Conservation (phyloP, 1,140 invertebrate genomes). For the Pogonomyrmex californicus region DNA sequence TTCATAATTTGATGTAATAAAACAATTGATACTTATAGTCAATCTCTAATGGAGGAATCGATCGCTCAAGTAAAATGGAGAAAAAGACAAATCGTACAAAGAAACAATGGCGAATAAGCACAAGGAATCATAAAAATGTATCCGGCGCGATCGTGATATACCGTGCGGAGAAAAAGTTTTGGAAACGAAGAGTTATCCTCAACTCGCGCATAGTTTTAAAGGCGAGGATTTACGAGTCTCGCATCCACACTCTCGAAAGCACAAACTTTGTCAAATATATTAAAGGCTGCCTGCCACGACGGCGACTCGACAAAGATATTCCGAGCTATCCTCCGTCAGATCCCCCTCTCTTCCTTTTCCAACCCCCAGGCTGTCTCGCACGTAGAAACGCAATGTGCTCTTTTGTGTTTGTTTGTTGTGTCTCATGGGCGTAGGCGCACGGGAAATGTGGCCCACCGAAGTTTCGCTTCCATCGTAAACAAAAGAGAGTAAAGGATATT, state of each 20-base stretch:
- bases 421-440: constrained; percentile 43
- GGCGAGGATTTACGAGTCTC: constrained; percentile 68
- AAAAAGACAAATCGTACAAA: neutral
- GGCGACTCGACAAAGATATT: constrained; percentile 71
- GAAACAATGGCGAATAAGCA: constrained; percentile 38
- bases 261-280: constrained; percentile 77
- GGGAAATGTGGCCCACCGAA: constrained; percentile 41
- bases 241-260: constrained; percentile 67
- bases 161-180: constrained; percentile 62
- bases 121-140: constrained; percentile 66
- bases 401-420: constrained; percentile 50
- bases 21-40: neutral
- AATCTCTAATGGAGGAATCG: neutral
- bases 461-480: constrained; percentile 43
- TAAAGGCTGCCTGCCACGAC: constrained; percentile 69
- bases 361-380: neutral
- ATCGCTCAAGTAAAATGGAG: neutral
- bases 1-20: constrained; percentile 1
- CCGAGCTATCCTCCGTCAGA: constrained; percentile 23
- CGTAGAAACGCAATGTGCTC: constrained; percentile 56
- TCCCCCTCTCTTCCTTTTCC: constrained; percentile 10
- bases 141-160: constrained; percentile 56
- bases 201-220: constrained; percentile 66
- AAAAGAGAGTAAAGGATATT: constrained; percentile 33
- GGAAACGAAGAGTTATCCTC: constrained; percentile 72